A percentile compares a stretch with the other conserved stretches of the same genome.
These are phyloP conservation scores for Dichetophora obliterata DNA, from an alignment of 2,888 invertebrate species.

Conservation along the genomic window DNA sequence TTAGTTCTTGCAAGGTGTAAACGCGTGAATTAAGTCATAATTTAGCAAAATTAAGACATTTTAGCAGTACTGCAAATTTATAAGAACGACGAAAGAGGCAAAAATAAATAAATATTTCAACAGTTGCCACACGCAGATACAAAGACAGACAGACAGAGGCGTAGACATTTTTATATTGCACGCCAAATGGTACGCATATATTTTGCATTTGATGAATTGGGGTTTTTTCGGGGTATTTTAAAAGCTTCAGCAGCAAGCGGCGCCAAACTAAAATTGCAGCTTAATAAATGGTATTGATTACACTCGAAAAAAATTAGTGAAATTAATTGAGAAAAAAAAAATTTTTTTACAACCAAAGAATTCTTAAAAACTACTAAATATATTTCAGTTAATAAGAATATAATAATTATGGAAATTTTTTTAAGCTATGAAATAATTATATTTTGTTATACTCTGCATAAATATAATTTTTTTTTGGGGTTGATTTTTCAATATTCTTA, in stretches of 20 bases:
- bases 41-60: not conserved
- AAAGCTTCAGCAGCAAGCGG: not conserved
- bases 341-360: too few species aligned
- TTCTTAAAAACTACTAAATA: too few species aligned
- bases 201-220: slow-evolving; percentile 24
- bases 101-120: slow-evolving; percentile 29
- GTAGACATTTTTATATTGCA: slow-evolving; percentile 11
- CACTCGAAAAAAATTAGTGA: not conserved
- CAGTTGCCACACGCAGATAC: slow-evolving; percentile 29
- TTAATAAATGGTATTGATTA: not conserved
- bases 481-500: not conserved
- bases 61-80: not conserved
- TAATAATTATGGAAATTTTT: too few species aligned
- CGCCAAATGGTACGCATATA: not conserved
- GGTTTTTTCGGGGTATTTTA: slow-evolving; percentile 1
- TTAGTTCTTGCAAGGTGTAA: too few species aligned
- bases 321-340: not conserved
- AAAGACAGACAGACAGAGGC: not conserved
- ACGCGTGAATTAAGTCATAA: not conserved
- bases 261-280: slow-evolving; percentile 8
- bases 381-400: too few species aligned
- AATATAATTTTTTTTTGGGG: too few species aligned
- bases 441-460: too few species aligned
- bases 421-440: too few species aligned
- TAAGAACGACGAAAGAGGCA: not conserved